These are phyloP conservation scores for Lingula anatina DNA, from an alignment of 2,888 invertebrate species.

Conservation along the genomic window DNA sequence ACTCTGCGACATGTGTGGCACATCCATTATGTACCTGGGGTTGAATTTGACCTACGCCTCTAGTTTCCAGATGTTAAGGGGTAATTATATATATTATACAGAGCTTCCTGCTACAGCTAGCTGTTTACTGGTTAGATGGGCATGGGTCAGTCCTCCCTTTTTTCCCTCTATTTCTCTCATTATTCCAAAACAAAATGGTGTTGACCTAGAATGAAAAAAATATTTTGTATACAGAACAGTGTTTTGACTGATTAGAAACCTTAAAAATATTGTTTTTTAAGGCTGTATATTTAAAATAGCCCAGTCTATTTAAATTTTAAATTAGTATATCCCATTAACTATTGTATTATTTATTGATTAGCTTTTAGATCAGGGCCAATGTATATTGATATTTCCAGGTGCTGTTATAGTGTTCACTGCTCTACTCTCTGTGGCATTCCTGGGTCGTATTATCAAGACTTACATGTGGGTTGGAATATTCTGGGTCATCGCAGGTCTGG, in stretches of 20 bases:
- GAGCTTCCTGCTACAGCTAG: not conserved
- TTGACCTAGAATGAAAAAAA: no score
- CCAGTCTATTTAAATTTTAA: no score
- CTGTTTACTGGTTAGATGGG: not conserved
- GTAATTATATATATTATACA: conserved; percentile 47
- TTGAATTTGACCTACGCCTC: conserved; percentile 86
- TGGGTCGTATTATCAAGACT: conserved; percentile 35
- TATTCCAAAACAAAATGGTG: no score
- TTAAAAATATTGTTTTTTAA: no score
- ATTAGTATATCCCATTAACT: no score
- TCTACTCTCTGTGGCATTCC: conserved; percentile 38
- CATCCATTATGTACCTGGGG: conserved; percentile 86
- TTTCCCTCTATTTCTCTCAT: no score
- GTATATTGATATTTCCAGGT: no score
- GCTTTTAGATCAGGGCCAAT: no score
- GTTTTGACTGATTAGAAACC: no score
- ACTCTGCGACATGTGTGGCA: conserved; percentile 81
- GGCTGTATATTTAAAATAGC: no score
- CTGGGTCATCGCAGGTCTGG: conserved; percentile 47
- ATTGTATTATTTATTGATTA: no score
- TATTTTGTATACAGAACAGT: no score
- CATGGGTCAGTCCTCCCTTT: not conserved
- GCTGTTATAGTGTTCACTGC: conserved; percentile 44
- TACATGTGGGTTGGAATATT: conserved; percentile 55
- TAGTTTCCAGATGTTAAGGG: conserved; percentile 94